These are phyloP conservation scores for Choristoneura rosaceana DNA, from an alignment of 2,888 invertebrate genomes.

Conservation along the genomic window DNA sequence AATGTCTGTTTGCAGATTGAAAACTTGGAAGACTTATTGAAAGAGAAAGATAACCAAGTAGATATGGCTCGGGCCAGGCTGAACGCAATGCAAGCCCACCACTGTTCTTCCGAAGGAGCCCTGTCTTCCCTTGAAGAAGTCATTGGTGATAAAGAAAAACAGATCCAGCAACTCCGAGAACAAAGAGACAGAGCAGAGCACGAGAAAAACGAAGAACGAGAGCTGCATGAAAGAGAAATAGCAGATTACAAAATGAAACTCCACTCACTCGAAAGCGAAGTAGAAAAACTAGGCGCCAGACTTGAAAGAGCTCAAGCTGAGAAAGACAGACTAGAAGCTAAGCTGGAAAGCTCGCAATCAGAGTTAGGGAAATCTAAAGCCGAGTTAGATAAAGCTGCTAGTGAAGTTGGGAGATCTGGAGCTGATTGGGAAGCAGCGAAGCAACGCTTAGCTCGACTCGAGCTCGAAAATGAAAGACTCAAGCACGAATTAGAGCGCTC, in stretches of 20 bases:
- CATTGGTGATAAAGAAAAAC: slow-evolving; percentile 98
- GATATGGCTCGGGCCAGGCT: slow-evolving; percentile 96
- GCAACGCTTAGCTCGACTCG: slow-evolving; percentile 92
- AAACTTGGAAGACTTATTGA: slow-evolving; percentile 97
- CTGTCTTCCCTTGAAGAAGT: slow-evolving; percentile 97
- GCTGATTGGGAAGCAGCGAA: slow-evolving; percentile 95
- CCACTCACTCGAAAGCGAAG: slow-evolving; percentile 95
- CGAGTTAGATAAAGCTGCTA: slow-evolving; percentile 95
- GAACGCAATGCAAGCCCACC: slow-evolving; percentile 97
- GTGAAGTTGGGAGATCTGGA: slow-evolving; percentile 94
- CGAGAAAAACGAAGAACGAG: slow-evolving; percentile 98
- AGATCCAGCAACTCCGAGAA: slow-evolving; percentile 96
- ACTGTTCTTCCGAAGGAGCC: slow-evolving; percentile 96
- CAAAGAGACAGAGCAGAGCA: slow-evolving; percentile 98
- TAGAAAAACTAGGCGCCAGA: slow-evolving; percentile 94
- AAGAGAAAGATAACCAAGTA: slow-evolving; percentile 99
- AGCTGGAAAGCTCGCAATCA: slow-evolving; percentile 96
- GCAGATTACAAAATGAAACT: slow-evolving; percentile 98
- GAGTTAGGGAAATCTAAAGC: slow-evolving; percentile 97
- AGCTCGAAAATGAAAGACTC: slow-evolving; percentile 95
- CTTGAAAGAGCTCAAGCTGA: slow-evolving; percentile 95
- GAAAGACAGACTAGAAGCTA: slow-evolving; percentile 95
- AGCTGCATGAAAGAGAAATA: slow-evolving; percentile 95
- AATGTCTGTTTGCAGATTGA: slow-evolving; percentile 90
- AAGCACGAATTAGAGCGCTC: slow-evolving; percentile 94